Conservation (phyloP, 2,113 vertebrate genomes). For the Perognathus longimembris region DNA sequence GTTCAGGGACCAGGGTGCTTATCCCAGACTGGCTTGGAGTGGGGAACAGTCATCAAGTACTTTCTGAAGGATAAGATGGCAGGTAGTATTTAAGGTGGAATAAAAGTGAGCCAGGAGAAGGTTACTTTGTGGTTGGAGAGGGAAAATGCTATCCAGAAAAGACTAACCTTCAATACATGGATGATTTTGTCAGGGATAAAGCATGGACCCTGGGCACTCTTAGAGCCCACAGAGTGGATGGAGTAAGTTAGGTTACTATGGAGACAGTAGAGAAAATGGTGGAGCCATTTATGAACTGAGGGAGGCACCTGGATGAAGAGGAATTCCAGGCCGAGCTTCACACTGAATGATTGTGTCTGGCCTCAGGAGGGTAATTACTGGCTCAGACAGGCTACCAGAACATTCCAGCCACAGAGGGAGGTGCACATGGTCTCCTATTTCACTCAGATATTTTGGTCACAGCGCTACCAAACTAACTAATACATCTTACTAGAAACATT, state of each 20-base stretch:
- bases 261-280: background rate
- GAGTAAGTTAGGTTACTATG: background rate
- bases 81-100: background rate
- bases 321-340: background rate
- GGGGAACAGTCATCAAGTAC: background rate
- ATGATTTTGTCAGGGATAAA: background rate
- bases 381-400: background rate
- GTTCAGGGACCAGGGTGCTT: background rate
- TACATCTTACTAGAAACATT: background rate
- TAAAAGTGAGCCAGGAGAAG: background rate
- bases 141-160: background rate
- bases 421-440: background rate
- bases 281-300: background rate
- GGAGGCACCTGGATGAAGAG: background rate
- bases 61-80: background rate
- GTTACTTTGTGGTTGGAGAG: background rate
- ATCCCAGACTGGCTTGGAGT: background rate
- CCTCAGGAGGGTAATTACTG: background rate
- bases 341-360: background rate
- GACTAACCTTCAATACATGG: background rate
- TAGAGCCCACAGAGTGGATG: too few relatives aligned
- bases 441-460: too few relatives aligned
- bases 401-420: background rate
- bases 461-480: too few relatives aligned
- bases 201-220: background rate